Evolutionary conservation across 2,113 vertebrate genomes (phyloP), one percentile per base, ranked within the genome.

Genomic region (Hydrochoerus hydrochaeris): DNA sequence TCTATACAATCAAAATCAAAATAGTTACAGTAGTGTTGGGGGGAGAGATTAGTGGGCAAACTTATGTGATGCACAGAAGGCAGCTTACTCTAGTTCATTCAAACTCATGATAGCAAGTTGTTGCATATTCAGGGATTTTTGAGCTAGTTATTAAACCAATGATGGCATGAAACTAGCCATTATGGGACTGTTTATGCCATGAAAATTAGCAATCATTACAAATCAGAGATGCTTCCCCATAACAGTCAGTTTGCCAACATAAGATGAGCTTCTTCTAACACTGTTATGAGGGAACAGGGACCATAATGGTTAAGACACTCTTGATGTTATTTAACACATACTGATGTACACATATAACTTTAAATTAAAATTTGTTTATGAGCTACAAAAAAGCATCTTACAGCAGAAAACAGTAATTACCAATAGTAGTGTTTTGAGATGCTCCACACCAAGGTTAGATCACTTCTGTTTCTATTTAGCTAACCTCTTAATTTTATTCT

Each of bases 351-450:
- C 3, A 32, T 65, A 26, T 16, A 75, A 83, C 1, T 62, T 95
- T 86, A 87, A 91, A 71, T 83, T 35, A 91, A 89, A 88, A 94
- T 69, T 26, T 41, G 69, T 63, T 94, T 80, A 83, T 73, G 83
- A 91, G 52, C 7, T 32, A 93, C 44, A 57, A 60, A 87, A 90
- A 87, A 87, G 69, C 26, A 52, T 83, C n/a, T 87, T 12, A 93
- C 1, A 41, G 69, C 69, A 73, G 69, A 41, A 73, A 73, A 73
- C 24, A 73, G 38, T 41, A 41, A 73, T 73, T 63, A 90, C 19
- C 17, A 75, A 30, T 62, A 77, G 3, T 80, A 28, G 46, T 77
- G 89, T 41, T 94, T 75, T 75, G 92, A 57, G 46, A 97, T 85
- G 38, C 57, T 11, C 30, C 22, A 69, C 3, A 60, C 0, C 5